These are phyloP conservation scores for Odontamblyopus rebecca DNA, from an alignment of 2,797 vertebrate genomes.

Conservation along the genomic window DNA sequence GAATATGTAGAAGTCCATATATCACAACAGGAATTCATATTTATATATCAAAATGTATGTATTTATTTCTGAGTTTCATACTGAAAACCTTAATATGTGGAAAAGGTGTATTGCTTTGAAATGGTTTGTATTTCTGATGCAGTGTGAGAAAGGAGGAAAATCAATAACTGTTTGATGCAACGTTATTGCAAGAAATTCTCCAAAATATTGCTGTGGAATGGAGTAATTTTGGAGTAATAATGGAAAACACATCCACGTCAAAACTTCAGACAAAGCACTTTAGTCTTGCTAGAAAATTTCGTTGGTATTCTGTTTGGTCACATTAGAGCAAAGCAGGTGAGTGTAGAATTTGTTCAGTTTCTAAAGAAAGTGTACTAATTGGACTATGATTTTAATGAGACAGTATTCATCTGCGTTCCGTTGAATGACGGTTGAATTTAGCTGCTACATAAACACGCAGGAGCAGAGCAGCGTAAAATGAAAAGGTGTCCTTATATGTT, in stretches of 20 bases:
- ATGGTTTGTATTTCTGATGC: conserved; percentile 10
- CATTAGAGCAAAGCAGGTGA: background rate
- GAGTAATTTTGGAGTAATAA: conserved; percentile 15
- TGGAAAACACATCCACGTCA: background rate
- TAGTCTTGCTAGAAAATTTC: background rate
- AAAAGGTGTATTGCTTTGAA: conserved; percentile 1
- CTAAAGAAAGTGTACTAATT: conserved; percentile 36
- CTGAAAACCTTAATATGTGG: background rate
- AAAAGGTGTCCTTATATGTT: conserved; percentile 89
- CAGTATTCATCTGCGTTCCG: conserved; percentile 45
- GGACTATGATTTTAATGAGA: conserved; percentile 47
- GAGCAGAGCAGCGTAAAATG: conserved; percentile 89
- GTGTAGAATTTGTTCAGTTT: too few relatives aligned
- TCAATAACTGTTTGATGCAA: conserved; percentile 17
- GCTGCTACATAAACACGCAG: conserved; percentile 78
- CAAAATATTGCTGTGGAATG: conserved; percentile 3
- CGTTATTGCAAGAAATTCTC: conserved; percentile 11
- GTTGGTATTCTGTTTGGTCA: background rate
- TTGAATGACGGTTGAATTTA: conserved; percentile 60
- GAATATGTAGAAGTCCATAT: too few relatives aligned
- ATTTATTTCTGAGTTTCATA: too few relatives aligned
- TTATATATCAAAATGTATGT: too few relatives aligned
- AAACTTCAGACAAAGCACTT: background rate
- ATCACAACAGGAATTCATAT: too few relatives aligned
- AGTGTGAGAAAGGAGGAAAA: conserved; percentile 6